Evolutionary conservation across 1,140 invertebrate genomes (phyloP).

Genomic region (Monomorium pharaonis): DNA sequence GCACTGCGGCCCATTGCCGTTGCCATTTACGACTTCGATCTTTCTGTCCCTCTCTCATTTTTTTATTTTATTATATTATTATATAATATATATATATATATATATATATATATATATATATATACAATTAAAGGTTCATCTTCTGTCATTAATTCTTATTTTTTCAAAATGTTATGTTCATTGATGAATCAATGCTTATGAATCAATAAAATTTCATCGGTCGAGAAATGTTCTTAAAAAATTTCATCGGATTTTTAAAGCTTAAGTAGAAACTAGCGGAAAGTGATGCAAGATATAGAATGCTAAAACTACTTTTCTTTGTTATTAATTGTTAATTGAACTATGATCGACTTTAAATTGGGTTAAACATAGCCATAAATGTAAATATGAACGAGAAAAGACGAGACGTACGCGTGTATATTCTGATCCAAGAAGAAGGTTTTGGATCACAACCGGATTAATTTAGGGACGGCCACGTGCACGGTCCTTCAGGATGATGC

Average conservation of each 20-base stretch:
- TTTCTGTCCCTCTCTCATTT: background rate
- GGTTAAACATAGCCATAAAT: background rate
- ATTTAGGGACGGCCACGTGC: conserved; percentile 69
- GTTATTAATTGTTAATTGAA: no score
- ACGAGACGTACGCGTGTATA: background rate
- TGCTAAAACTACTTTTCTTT: background rate
- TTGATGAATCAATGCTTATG: background rate
- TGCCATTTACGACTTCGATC: background rate
- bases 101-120: no score
- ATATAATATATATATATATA: background rate
- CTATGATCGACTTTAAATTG: background rate
- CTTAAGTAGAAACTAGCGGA: background rate
- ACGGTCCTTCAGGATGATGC: conserved; percentile 55
- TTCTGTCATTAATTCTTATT: background rate
- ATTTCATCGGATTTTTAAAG: no score
- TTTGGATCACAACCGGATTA: conserved; percentile 60
- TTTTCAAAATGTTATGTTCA: background rate
- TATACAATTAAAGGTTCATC: background rate
- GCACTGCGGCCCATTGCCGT: background rate
- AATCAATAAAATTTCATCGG: no score
- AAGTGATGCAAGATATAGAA: background rate
- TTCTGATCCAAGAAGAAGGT: background rate
- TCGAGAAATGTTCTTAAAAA: no score
- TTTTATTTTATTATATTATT: no score
- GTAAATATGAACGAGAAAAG: background rate